phyloP scores from a whole-genome alignment of 2,113 vertebrate genomes.

The Diadophis punctatus region DNA sequence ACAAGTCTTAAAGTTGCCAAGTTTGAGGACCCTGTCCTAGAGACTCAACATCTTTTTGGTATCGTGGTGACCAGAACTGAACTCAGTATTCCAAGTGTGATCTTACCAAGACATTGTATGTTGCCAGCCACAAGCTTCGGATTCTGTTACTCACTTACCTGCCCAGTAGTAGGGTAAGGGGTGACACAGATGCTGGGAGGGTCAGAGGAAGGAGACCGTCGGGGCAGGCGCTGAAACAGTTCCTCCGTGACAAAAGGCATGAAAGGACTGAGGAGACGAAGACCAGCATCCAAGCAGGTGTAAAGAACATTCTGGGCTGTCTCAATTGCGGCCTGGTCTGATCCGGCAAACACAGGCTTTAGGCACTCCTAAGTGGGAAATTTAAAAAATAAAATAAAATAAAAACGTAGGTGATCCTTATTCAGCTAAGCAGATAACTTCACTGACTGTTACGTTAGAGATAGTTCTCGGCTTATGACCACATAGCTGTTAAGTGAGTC shows the following conservation, averaged over 20 bases:
- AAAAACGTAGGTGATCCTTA: not conserved
- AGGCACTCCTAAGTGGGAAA: slow-evolving; percentile 76
- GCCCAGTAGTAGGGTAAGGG: slow-evolving; percentile 73
- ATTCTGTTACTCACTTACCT: slow-evolving; percentile 63
- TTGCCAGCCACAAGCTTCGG: not conserved
- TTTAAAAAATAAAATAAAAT: not conserved
- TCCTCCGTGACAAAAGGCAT: slow-evolving; percentile 91
- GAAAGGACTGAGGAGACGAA: slow-evolving; percentile 82
- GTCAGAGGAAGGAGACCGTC: slow-evolving; percentile 56
- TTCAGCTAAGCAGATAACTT: not conserved
- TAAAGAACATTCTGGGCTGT: slow-evolving; percentile 82
- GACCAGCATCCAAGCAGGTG: slow-evolving; percentile 82
- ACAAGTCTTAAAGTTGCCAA: too few relatives aligned
- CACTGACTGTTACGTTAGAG: too few relatives aligned
- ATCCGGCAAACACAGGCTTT: slow-evolving; percentile 78
- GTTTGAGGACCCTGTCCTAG: not conserved
- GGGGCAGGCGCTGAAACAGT: slow-evolving; percentile 83
- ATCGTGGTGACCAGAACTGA: not conserved
- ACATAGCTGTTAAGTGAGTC: too few relatives aligned
- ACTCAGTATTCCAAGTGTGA: not conserved
- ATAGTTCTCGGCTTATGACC: too few relatives aligned
- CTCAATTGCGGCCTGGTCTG: slow-evolving; percentile 49
- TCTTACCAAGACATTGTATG: not conserved
- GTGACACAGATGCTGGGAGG: slow-evolving; percentile 77
- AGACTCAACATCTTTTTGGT: not conserved